These are phyloP conservation scores for Alosa alosa DNA, from an alignment of 2,113 vertebrate species.

Conservation along the genomic window DNA sequence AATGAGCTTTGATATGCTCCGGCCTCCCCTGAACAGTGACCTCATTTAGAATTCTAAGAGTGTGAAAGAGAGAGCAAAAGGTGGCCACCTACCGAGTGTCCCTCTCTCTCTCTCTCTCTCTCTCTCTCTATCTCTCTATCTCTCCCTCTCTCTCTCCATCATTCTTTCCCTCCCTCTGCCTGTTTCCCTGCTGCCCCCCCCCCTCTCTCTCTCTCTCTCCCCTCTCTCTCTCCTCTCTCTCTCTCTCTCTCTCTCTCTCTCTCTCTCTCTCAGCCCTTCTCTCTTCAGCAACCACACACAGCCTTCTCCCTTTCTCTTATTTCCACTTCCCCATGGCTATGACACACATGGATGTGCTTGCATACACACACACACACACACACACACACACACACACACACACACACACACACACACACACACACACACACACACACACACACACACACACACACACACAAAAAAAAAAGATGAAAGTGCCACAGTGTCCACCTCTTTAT, in stretches of 20 bases:
- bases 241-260: neutral
- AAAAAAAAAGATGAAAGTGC: neutral
- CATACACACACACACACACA: slow-evolving; percentile 25
- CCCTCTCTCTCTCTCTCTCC: neutral
- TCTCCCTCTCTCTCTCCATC: neutral
- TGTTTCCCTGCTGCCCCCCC: neutral
- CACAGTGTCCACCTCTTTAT: neutral
- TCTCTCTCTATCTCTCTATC: neutral
- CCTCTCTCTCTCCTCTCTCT: neutral
- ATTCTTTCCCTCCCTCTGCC: neutral
- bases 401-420: slow-evolving; percentile 21
- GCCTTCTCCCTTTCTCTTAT: neutral
- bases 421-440: neutral
- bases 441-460: neutral
- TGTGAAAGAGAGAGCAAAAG: slow-evolving; percentile 57
- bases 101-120: slow-evolving; percentile 29
- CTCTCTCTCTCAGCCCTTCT: neutral
- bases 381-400: neutral
- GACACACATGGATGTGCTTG: neutral
- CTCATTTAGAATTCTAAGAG: slow-evolving; percentile 82
- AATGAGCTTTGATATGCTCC: slow-evolving; percentile 74
- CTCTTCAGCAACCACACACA: neutral
- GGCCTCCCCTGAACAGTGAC: slow-evolving; percentile 75
- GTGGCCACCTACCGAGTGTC: slow-evolving; percentile 62
- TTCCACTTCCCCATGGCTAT: neutral